Evolutionary conservation across 2,113 vertebrate species (phyloP).

Genomic region (Lutjanus erythropterus): DNA sequence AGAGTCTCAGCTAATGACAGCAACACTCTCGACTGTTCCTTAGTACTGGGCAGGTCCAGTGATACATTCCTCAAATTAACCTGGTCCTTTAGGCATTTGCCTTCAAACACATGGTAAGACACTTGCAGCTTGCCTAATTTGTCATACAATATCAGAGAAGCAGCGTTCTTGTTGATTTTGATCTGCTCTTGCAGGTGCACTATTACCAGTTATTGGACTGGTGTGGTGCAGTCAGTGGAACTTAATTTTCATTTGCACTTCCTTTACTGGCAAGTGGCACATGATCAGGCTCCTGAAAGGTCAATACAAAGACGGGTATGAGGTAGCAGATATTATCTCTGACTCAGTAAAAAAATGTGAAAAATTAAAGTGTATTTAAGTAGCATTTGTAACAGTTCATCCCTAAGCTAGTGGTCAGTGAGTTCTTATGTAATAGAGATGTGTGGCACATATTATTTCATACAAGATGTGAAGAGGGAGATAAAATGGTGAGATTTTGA

Average conservation of each 20-base stretch:
- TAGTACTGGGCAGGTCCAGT: not conserved
- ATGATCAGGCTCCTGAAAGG: not conserved
- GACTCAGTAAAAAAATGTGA: too few relatives aligned
- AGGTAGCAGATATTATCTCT: too few relatives aligned
- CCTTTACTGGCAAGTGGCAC: not conserved
- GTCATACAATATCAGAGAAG: not conserved
- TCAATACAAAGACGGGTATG: not conserved
- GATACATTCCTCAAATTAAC: not conserved
- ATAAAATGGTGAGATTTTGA: slow-evolving; percentile 60
- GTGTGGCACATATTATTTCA: not conserved
- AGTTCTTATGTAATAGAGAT: not conserved
- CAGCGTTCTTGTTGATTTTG: not conserved
- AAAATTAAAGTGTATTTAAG: too few relatives aligned
- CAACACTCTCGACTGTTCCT: not conserved
- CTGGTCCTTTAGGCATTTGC: not conserved
- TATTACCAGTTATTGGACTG: not conserved
- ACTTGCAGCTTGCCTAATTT: too few relatives aligned
- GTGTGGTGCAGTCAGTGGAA: not conserved
- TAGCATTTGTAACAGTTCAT: not conserved
- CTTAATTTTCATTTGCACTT: not conserved
- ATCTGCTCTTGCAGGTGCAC: not conserved
- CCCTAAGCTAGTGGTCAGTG: not conserved
- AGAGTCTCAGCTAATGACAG: not conserved
- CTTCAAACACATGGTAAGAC: not conserved
- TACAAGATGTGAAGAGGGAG: slow-evolving; percentile 27